Base-by-base conservation (phyloP, 2,113 vertebrate species). In the Petroica traversi region DNA sequence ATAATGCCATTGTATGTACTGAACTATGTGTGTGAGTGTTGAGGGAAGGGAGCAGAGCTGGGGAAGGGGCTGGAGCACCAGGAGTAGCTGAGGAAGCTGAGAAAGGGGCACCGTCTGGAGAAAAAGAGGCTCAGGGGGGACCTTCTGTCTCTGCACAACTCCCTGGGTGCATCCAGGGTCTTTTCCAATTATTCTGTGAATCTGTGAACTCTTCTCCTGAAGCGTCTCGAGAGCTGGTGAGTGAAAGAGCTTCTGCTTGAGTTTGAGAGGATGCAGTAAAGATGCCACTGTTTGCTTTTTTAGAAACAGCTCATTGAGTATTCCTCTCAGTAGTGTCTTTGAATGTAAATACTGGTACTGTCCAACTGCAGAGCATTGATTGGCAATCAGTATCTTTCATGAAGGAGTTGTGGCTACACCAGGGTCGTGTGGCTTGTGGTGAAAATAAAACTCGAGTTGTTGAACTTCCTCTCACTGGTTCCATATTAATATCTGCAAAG, bases 251-350 rank as follows among this genome's bases (percentile, higher is more conserved):
- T 26, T 41, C 34, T 67, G 6, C 14, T 58, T 7, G 3, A 40
- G 20, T 72, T 24, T 62, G 57, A 45, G 19, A 45, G 66, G 40
- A 5, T 29, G 40, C 28, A 12, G 9, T 17, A 41, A 31, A 63
- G 31, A 9, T 23, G 12, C 34, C 12, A 3, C 24, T 11, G 8
- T 33, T 25, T 6, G 26, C 23, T 71, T 77, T 62, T 41, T n/a
- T 26, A 68, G 43, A 46, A 62, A 5, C 22, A 29, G 11, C 4
- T 43, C 34, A 33, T 28, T 11, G 38, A 41, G 12, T 8, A 25
- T 40, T 33, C 2, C 0, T 16, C 43, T 49, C 24, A 17, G 59
- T 25, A 46, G 22, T 14, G 28, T 43, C 40, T 2, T 2, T 48
- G 36, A 46, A 18, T 51, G 24, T 72, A 85, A 64, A 90, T 23